phyloP scores from a whole-genome alignment of 2,888 invertebrate species.

The Aporophyla lueneburgensis region DNA sequence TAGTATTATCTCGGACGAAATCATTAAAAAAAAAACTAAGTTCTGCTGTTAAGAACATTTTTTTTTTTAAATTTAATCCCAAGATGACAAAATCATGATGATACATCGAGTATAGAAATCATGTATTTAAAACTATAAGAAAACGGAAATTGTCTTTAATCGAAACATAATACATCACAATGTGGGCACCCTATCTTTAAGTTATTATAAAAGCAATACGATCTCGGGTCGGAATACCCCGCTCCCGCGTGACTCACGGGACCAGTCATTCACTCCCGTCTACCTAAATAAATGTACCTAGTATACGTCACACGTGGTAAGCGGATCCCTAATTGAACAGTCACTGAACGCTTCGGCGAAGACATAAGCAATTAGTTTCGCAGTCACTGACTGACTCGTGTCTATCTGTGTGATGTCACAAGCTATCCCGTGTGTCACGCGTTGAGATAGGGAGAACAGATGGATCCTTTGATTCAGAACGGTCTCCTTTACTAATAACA shows the following conservation, averaged over 20 bases:
- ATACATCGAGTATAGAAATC: too few relatives aligned
- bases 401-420: conserved; percentile 11
- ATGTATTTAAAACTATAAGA: background rate
- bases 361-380: background rate
- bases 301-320: background rate
- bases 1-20: too few relatives aligned
- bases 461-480: conserved; percentile 8
- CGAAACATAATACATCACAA: background rate
- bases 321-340: conserved; percentile 6
- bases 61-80: too few relatives aligned
- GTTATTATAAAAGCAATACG: background rate
- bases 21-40: too few relatives aligned
- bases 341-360: conserved; percentile 34
- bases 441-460: background rate
- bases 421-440: conserved; percentile 15
- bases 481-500: background rate
- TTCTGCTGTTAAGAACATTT: too few relatives aligned
- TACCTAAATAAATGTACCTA: background rate
- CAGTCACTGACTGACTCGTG: background rate
- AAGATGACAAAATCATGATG: background rate
- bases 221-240: background rate
- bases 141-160: background rate
- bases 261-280: background rate
- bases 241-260: conserved; percentile 27
- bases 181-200: conserved; percentile 9